Evolutionary conservation across 2,113 vertebrate species (phyloP), one percentile per base, ranked within the genome.

Genomic region (Bubo bubo): DNA sequence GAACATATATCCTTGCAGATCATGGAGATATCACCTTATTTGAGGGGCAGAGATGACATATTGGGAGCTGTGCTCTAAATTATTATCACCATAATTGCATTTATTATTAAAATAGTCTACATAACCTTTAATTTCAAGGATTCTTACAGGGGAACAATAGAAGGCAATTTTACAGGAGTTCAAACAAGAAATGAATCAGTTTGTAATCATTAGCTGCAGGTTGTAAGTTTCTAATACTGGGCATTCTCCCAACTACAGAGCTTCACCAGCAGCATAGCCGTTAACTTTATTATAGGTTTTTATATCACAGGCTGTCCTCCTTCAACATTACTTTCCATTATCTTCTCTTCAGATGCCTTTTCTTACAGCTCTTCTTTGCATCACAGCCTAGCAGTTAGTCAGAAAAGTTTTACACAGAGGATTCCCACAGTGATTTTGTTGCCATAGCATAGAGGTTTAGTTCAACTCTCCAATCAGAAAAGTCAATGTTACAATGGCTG

Each of bases 281-380:
- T 75, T 90, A 92, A 66, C n/a, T 86, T 83, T 92, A 90, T 92
- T 90, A 47, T 23, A 75, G 81, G 66, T 79, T 93, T 93, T 91
- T 74, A 55, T 86, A 64, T 89, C 88, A 68, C 34, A 68, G 45
- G 7, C 70, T 93, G 76, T 95, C 86, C 83, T 90, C 63, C 96
- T 85, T 58, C 89, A 91, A 27, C 58, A 72, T 85, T 93, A 56
- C 30, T 71, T 93, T 82, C 83, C 80, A 75, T 79, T 95, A 35
- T 79, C 66, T 93, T 72, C 66, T 89, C 49, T 95, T 95, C 34
- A 17, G 53, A 53, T 58, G 62, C 49, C 6, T 79, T 96, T 85
- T 87, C 77, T 88, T 66, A 45, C 2, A 56, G 50, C 24, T 59
- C 20, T n/a, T 90, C n/a, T 63, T 88, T 92, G 17, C 56, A 1